A percentile compares a stretch with the other conserved stretches of the same genome.
Evolutionary conservation across 2,113 vertebrate genomes (phyloP).

Genomic region (Leptodactylus fuscus): DNA sequence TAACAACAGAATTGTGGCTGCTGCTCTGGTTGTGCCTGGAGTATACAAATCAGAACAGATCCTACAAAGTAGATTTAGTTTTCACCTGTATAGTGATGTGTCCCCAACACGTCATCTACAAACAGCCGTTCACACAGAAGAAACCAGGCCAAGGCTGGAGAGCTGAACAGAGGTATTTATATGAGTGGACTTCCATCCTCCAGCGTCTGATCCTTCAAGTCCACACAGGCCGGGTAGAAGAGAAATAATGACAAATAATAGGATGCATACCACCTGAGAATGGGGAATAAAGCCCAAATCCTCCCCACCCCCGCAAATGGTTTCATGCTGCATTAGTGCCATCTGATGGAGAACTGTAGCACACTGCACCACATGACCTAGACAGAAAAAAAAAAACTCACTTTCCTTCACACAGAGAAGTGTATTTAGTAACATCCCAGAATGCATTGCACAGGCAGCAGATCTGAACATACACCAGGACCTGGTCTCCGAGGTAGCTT

Average conservation of each 20-base stretch:
- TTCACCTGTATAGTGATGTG: too few species aligned
- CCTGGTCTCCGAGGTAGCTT: conserved; percentile 56
- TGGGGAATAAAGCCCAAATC: too few species aligned
- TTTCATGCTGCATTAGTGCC: background rate
- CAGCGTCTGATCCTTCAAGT: background rate
- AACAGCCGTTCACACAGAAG: background rate
- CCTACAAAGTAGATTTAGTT: too few species aligned
- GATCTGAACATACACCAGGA: conserved; percentile 38
- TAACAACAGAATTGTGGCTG: background rate
- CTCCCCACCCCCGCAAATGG: background rate
- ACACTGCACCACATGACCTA: background rate
- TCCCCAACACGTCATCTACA: background rate
- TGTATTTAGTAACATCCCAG: conserved; percentile 29
- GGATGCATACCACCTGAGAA: conserved; percentile 31
- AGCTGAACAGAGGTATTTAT: conserved; percentile 57
- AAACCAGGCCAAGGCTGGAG: background rate
- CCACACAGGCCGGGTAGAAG: background rate
- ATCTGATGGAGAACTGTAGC: background rate
- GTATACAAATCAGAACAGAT: background rate
- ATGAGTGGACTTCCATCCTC: conserved; percentile 11
- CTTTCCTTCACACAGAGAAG: conserved; percentile 5
- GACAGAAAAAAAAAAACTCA: background rate
- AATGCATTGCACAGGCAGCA: conserved; percentile 45
- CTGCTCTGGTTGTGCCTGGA: background rate
- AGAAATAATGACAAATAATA: background rate